Base-by-base conservation (phyloP, 2,888 invertebrate genomes). In the Papilio elwesi region DNA sequence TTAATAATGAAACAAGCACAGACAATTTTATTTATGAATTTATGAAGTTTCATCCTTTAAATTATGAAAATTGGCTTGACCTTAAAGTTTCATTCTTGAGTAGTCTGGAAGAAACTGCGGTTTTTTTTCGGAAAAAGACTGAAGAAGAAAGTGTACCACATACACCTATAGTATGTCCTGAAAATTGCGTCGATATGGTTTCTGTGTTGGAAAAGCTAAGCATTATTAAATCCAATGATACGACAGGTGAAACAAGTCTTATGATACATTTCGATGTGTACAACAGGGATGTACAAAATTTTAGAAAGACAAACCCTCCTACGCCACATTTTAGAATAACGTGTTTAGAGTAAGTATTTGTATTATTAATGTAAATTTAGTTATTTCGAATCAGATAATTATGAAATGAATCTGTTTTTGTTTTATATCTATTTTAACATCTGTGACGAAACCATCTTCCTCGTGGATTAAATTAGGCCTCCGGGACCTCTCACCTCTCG, bases 181-280 rank as follows among this genome's bases (percentile, higher is more conserved):
- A 87, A 72, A 90, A 91, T 72, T 87, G 85, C 72, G 83, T 81
- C 1, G 84, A 91, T 76, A 83, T 86, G 77, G 75, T 76, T 3
- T 77, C 85, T 8, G 83, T 91, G 0, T 76, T 92, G 43, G 81
- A 87, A 12, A 89, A 90, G 74, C 76, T 94, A 51, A 87, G 87
- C 68, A 87, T 94, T 26, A 88, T 94, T 68, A 77, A 82, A 71
- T 81, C 78, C 26, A 81, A 83, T 70, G 84, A 82, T 69, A 79
- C 77, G 12, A 57, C 80, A 8, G 68, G 74, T 5, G 71, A 75
- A 13, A 82, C 85, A 71, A 80, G 74, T 72, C 78, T 93, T 0
- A 78, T 65, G 13, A 78, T 94, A 55, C 81, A 89, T 80, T 94
- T 90, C 74, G 93, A 94, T 81, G 91, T 94, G 10, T 94, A 91